Percentiles rank a stretch among this genome's conserved stretches.
phyloP scores from a whole-genome alignment of 2,113 vertebrate genomes.

The Stictonetta naevosa region DNA sequence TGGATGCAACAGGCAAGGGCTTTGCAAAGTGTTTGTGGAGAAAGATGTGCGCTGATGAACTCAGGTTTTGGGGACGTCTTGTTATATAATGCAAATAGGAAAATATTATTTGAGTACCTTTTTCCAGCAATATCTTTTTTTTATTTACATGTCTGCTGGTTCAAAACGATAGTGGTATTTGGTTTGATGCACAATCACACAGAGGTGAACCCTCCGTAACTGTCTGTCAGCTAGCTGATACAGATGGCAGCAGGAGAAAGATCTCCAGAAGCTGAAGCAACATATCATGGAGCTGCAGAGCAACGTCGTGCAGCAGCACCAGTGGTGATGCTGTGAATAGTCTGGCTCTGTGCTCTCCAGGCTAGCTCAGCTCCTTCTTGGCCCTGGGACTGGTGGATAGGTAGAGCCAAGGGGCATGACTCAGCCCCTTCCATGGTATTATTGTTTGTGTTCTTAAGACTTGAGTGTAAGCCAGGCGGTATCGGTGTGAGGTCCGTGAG shows the following conservation, averaged over 20 bases:
- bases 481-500: accelerated
- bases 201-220: not conserved
- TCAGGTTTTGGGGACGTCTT: not conserved
- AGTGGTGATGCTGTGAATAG: not conserved
- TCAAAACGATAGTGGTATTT: not conserved
- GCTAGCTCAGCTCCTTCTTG: not conserved
- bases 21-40: not conserved
- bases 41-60: not conserved
- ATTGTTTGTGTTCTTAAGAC: not conserved
- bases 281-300: not conserved
- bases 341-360: not conserved
- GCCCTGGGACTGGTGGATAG: not conserved
- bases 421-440: accelerated
- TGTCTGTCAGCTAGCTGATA: not conserved
- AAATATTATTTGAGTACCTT: not conserved
- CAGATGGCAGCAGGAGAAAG: accelerated
- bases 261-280: not conserved
- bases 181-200: not conserved
- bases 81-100: not conserved
- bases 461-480: not conserved
- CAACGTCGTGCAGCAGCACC: not conserved
- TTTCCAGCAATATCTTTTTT: accelerated
- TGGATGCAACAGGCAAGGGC: not conserved
- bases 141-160: not conserved
- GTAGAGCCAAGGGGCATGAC: accelerated